Conservation (phyloP, 1,140 invertebrate species). For the Anadara kagoshimensis region DNA sequence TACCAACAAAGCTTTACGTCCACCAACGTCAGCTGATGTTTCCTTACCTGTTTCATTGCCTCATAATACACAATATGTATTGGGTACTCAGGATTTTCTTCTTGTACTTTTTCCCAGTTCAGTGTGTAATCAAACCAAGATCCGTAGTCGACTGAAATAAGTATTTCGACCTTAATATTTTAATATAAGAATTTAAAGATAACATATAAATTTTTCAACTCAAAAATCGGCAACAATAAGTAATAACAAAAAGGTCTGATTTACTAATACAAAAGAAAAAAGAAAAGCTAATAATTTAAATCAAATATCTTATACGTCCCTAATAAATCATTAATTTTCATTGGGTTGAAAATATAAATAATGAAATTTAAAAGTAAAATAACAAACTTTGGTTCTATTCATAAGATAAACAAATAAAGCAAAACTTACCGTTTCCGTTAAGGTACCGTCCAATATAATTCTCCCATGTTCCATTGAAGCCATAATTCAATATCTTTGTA, state of each 20-base stretch:
- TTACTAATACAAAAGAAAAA: background rate
- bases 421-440: conserved; percentile 53
- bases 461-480: conserved; percentile 52
- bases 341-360: background rate
- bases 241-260: background rate
- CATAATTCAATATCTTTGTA: conserved; percentile 43
- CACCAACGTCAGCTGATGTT: too few relatives aligned
- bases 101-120: conserved; percentile 47
- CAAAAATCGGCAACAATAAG: background rate
- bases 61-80: conserved; percentile 47
- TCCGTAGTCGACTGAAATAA: conserved; percentile 56
- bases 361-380: background rate
- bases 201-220: too few relatives aligned
- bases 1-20: too few relatives aligned
- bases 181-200: too few relatives aligned
- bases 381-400: background rate
- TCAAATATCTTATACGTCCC: background rate
- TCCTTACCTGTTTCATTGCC: conserved; percentile 49
- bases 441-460: conserved; percentile 52
- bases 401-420: background rate
- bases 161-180: too few relatives aligned
- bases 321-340: background rate
- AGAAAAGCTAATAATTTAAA: background rate
- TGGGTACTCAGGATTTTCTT: conserved; percentile 41
- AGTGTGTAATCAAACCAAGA: conserved; percentile 57